phyloP scores from a whole-genome alignment of 1,140 invertebrate species.

The Diachasmimorpha longicaudata region DNA sequence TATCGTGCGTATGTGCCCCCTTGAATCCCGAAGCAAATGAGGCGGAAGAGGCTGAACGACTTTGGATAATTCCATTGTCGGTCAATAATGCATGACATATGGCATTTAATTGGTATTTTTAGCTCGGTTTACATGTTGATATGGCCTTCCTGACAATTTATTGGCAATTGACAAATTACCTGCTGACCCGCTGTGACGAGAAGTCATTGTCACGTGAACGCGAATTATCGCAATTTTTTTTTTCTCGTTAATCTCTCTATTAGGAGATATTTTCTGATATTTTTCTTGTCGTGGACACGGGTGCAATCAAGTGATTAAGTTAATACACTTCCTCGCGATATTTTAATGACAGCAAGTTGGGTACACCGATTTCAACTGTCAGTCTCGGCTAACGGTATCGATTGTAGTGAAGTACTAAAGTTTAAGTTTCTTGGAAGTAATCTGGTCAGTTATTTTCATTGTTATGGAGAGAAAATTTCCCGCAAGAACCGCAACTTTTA shows the following conservation, averaged over 20 bases:
- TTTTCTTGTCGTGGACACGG: neutral
- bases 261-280: too few relatives aligned
- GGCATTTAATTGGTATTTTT: neutral
- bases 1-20: neutral
- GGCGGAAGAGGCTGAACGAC: slow-evolving; percentile 25
- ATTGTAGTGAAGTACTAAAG: neutral
- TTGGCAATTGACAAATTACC: too few relatives aligned
- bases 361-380: neutral
- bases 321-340: neutral
- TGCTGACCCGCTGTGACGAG: too few relatives aligned
- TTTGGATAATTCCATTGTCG: slow-evolving; percentile 8
- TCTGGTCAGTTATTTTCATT: neutral
- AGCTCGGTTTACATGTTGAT: neutral
- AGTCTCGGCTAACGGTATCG: neutral
- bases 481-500: neutral
- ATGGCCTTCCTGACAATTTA: too few relatives aligned
- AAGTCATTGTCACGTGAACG: too few relatives aligned
- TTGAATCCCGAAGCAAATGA: slow-evolving; percentile 16
- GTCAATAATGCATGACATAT: neutral
- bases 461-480: neutral
- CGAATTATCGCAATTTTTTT: neutral
- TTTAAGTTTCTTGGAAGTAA: neutral
- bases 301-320: neutral
- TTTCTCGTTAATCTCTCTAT: neutral
- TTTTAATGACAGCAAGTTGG: neutral